Evolutionary conservation across 2,113 vertebrate species (phyloP).

Genomic region (Barbus barbus): DNA sequence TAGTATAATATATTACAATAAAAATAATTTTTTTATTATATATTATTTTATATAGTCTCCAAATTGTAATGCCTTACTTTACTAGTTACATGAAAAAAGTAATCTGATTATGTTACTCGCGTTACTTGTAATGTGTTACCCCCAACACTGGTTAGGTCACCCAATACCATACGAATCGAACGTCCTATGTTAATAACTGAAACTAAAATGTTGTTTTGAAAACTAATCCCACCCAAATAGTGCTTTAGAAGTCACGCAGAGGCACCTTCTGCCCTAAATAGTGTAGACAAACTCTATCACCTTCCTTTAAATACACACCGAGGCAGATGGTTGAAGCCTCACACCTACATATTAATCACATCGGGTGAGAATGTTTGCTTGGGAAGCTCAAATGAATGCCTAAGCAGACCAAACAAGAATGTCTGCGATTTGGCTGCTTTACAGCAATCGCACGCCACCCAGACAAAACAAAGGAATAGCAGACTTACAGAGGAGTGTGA

Average conservation of each 20-base stretch:
- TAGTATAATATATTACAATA: too few species aligned
- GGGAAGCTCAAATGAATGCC: slow-evolving; percentile 41
- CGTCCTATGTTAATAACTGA: background rate
- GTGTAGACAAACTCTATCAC: slow-evolving; percentile 49
- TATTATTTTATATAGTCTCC: too few species aligned
- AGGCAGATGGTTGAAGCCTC: slow-evolving; percentile 55
- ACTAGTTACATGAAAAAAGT: too few species aligned
- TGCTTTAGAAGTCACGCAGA: background rate
- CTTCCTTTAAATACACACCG: slow-evolving; percentile 44
- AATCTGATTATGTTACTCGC: too few species aligned
- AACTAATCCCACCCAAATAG: background rate
- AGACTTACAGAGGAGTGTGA: slow-evolving; percentile 24
- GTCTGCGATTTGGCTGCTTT: slow-evolving; percentile 27
- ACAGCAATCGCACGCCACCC: slow-evolving; percentile 7
- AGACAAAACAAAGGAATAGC: slow-evolving; percentile 51
- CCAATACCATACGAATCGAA: background rate
- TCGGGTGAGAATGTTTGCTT: slow-evolving; percentile 35
- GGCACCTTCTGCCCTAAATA: slow-evolving; percentile 48
- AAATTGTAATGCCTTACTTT: too few species aligned
- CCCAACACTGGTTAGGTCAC: background rate
- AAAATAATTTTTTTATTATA: too few species aligned
- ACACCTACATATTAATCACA: slow-evolving; percentile 49
- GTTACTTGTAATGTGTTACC: background rate
- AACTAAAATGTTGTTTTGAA: background rate
- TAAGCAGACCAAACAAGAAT: slow-evolving; percentile 42